Percentiles rank a stretch among this genome's conserved stretches.
These are phyloP conservation scores for Cantharis rustica DNA, from an alignment of 2,888 invertebrate species.

Conservation along the genomic window DNA sequence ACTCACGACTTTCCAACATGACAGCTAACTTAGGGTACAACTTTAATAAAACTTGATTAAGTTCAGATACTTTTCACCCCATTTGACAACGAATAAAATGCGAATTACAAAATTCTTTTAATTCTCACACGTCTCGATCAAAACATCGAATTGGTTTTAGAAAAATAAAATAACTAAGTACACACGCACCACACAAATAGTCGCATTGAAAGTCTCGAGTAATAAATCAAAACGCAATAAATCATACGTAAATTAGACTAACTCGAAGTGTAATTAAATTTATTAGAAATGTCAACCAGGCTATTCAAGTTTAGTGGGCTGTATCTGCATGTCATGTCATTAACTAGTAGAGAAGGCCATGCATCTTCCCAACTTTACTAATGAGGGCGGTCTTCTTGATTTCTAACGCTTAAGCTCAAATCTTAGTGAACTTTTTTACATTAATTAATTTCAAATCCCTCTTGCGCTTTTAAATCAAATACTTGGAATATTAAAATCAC, in stretches of 20 bases:
- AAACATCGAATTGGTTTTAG: background rate
- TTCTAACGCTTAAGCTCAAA: slow-evolving; percentile 22
- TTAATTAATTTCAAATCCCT: background rate
- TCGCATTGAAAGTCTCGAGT: slow-evolving; percentile 18
- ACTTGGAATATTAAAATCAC: background rate
- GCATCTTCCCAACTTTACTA: slow-evolving; percentile 41
- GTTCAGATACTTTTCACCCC: slow-evolving; percentile 32
- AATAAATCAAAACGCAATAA: slow-evolving; percentile 44
- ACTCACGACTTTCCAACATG: slow-evolving; percentile 14
- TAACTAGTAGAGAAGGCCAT: slow-evolving; percentile 42
- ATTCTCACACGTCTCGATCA: slow-evolving; percentile 20
- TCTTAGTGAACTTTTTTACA: background rate
- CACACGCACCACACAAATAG: background rate
- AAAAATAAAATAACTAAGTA: slow-evolving; percentile 23
- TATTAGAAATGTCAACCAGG: slow-evolving; percentile 44
- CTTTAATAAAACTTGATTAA: slow-evolving; percentile 33
- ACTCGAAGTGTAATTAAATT: slow-evolving; percentile 46
- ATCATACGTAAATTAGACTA: slow-evolving; percentile 39
- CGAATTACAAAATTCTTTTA: slow-evolving; percentile 31
- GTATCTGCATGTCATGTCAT: slow-evolving; percentile 45
- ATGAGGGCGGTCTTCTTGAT: slow-evolving; percentile 44
- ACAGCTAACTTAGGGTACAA: slow-evolving; percentile 32
- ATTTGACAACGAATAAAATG: slow-evolving; percentile 29
- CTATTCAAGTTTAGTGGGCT: slow-evolving; percentile 41
- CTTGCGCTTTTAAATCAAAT: background rate